Conservation (phyloP, 1,140 invertebrate genomes). For the Macrocentrus cingulum region DNA sequence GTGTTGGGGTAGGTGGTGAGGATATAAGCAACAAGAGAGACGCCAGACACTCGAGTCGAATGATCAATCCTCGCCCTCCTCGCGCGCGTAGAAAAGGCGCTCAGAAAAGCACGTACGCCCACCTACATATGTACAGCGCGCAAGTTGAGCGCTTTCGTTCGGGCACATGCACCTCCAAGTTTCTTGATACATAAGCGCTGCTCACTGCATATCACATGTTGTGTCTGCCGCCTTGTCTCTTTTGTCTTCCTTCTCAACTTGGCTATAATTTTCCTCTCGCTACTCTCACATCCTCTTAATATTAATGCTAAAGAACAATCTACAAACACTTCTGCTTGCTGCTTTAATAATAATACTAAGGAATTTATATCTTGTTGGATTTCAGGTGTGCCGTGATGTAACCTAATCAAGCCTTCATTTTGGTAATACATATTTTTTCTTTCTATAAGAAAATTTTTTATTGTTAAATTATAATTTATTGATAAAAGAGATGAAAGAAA, state of each 20-base stretch:
- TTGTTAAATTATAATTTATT: too few relatives aligned
- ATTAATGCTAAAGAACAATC: too few relatives aligned
- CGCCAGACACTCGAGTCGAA: constrained; percentile 1
- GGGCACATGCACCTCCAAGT: neutral
- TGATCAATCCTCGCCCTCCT: neutral
- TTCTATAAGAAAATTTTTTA: too few relatives aligned
- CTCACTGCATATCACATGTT: constrained; percentile 1
- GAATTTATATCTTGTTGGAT: too few relatives aligned
- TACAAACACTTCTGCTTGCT: too few relatives aligned
- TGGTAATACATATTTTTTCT: too few relatives aligned
- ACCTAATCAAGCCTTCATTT: too few relatives aligned
- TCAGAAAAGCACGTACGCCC: neutral
- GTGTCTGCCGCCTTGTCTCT: neutral
- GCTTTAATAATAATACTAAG: too few relatives aligned
- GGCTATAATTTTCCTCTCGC: too few relatives aligned
- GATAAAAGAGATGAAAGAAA: too few relatives aligned
- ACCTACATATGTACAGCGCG: neutral
- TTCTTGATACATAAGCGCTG: neutral
- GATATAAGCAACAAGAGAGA: neutral
- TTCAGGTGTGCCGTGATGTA: too few relatives aligned
- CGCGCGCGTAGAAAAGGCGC: neutral
- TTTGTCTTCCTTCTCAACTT: neutral
- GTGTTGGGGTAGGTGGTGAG: neutral
- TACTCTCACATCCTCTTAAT: too few relatives aligned
- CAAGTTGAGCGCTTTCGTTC: neutral